phyloP scores from a whole-genome alignment of 2,113 vertebrate genomes.

The Pelusios castaneus region DNA sequence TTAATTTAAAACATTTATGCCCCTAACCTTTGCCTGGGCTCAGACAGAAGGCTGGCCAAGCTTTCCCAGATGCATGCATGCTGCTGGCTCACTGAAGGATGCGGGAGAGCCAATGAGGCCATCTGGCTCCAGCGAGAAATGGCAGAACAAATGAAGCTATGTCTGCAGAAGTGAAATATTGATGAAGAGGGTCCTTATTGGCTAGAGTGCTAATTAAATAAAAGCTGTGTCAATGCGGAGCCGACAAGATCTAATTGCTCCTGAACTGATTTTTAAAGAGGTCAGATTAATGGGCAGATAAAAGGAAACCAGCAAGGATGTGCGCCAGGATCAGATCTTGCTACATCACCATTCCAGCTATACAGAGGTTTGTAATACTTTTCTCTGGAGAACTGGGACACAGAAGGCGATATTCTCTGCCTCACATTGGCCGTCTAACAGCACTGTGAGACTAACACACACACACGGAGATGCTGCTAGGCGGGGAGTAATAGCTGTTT shows the following conservation, averaged over 20 bases:
- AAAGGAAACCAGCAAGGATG: conserved; percentile 18
- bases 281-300: conserved; percentile 60
- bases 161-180: conserved; percentile 43
- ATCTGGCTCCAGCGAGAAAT: conserved; percentile 36
- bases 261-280: conserved; percentile 56
- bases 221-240: conserved; percentile 67
- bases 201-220: conserved; percentile 70
- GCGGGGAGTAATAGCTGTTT: background rate
- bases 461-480: background rate
- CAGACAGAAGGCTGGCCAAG: background rate
- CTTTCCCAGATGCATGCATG: background rate
- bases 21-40: background rate
- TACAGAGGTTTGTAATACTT: background rate
- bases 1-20: background rate
- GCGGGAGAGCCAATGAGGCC: conserved; percentile 7
- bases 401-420: background rate
- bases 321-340: conserved; percentile 4
- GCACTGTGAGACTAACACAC: fast-evolving
- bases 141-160: background rate
- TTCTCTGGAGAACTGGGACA: background rate
- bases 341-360: background rate
- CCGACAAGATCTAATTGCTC: conserved; percentile 69
- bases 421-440: background rate
- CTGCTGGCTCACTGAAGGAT: background rate
- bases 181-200: conserved; percentile 68